These are phyloP conservation scores for Lateolabrax maculatus DNA, from an alignment of 2,797 vertebrate species.

Conservation along the genomic window DNA sequence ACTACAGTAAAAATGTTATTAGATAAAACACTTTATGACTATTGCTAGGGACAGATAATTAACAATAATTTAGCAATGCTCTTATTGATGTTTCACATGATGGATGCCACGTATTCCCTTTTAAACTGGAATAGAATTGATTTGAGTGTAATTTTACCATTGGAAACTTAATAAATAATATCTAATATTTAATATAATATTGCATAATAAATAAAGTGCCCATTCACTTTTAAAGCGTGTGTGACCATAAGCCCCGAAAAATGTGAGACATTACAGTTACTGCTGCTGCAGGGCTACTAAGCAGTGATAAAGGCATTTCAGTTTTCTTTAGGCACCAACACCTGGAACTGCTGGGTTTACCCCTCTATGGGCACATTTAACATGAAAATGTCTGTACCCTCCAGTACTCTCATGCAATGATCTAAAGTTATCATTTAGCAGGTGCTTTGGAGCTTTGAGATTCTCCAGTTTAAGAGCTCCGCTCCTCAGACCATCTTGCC, in stretches of 20 bases:
- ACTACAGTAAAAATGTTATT: constrained; percentile 11
- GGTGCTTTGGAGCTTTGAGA: constrained; percentile 65
- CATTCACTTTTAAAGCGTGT: neutral
- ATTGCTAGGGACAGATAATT: neutral
- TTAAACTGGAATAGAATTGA: neutral
- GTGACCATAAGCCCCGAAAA: constrained; percentile 1
- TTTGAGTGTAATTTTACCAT: neutral
- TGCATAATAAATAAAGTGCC: neutral
- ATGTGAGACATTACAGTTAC: constrained; percentile 17
- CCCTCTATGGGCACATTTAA: constrained; percentile 61
- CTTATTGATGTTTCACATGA: neutral
- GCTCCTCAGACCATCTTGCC: constrained; percentile 70
- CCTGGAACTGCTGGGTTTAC: constrained; percentile 56
- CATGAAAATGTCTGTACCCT: constrained; percentile 54
- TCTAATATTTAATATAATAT: too few species aligned
- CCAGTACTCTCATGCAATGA: constrained; percentile 48
- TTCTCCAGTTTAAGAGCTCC: constrained; percentile 62
- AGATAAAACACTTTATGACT: constrained; percentile 7
- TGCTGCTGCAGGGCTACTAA: constrained; percentile 25
- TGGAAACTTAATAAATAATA: too few species aligned
- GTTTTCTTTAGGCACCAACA: constrained; percentile 53
- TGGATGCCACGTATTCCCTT: neutral
- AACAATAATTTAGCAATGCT: neutral
- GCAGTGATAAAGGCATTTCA: constrained; percentile 31
- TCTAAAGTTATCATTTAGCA: constrained; percentile 70